Percentiles rank a stretch among this genome's conserved stretches.
phyloP scores from a whole-genome alignment of 2,113 vertebrate species.

The Geococcyx californianus region DNA sequence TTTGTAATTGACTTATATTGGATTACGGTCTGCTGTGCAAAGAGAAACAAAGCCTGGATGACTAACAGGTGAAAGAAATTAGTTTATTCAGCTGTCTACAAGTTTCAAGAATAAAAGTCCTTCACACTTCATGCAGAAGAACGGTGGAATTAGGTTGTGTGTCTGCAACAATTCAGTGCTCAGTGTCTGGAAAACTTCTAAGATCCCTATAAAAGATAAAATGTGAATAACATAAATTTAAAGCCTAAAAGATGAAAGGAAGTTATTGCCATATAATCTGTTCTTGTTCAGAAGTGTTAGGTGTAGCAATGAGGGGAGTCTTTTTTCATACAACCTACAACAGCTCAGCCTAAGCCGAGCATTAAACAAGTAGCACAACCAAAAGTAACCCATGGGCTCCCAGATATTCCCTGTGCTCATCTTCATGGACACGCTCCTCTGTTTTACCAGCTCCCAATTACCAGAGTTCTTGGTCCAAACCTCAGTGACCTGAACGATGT shows the following conservation, averaged over 20 bases:
- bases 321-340: neutral
- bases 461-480: neutral
- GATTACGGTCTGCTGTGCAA: slow-evolving; percentile 16
- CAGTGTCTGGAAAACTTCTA: neutral
- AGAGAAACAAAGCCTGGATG: slow-evolving; percentile 15
- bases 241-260: neutral
- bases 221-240: neutral
- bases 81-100: slow-evolving; percentile 14
- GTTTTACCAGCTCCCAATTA: fast-evolving
- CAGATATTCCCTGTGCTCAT: neutral
- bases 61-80: neutral
- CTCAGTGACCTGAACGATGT: fast-evolving
- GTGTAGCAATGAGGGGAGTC: neutral
- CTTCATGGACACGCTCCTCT: neutral
- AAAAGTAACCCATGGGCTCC: neutral
- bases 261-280: neutral
- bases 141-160: neutral
- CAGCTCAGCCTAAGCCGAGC: neutral
- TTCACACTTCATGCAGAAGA: neutral
- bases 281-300: neutral
- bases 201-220: neutral
- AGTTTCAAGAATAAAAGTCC: neutral
- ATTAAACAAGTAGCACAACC: neutral
- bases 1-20: slow-evolving; percentile 8
- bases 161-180: neutral